phyloP scores from a whole-genome alignment of 2,888 invertebrate genomes.

The Zaprionus obscuricornis region DNA sequence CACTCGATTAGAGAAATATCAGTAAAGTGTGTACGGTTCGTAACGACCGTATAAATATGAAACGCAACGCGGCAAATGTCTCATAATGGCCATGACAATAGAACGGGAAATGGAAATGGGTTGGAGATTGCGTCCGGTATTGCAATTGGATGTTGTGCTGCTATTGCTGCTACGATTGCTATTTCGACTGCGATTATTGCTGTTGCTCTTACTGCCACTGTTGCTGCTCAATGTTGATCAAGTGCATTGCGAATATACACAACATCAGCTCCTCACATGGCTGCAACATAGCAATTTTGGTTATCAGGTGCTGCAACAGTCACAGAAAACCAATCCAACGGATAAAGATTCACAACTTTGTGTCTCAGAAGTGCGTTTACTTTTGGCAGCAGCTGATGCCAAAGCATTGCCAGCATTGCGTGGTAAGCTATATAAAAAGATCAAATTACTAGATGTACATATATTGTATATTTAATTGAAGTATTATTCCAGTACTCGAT shows the following conservation, averaged over 20 bases:
- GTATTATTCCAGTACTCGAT: conserved; percentile 80
- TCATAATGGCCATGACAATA: conserved; percentile 57
- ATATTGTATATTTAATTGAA: neutral
- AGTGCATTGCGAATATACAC: too few relatives aligned
- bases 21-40: conserved; percentile 19
- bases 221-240: neutral
- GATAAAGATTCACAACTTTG: conserved; percentile 36
- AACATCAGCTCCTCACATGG: conserved; percentile 58
- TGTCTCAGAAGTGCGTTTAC: conserved; percentile 32
- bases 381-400: conserved; percentile 46
- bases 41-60: conserved; percentile 63
- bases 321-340: conserved; percentile 8
- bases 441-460: neutral
- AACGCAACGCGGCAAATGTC: conserved; percentile 26
- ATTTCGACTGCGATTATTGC: neutral
- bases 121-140: conserved; percentile 7
- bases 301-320: conserved; percentile 56
- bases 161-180: neutral
- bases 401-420: conserved; percentile 45
- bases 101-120: too few relatives aligned
- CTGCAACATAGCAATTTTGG: conserved; percentile 65
- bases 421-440: conserved; percentile 35
- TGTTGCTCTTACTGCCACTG: neutral
- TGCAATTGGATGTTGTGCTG: neutral
- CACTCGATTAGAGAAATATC: conserved; percentile 43